These are phyloP conservation scores for Whitmania pigra DNA, from an alignment of 1,140 invertebrate genomes.

Conservation along the genomic window DNA sequence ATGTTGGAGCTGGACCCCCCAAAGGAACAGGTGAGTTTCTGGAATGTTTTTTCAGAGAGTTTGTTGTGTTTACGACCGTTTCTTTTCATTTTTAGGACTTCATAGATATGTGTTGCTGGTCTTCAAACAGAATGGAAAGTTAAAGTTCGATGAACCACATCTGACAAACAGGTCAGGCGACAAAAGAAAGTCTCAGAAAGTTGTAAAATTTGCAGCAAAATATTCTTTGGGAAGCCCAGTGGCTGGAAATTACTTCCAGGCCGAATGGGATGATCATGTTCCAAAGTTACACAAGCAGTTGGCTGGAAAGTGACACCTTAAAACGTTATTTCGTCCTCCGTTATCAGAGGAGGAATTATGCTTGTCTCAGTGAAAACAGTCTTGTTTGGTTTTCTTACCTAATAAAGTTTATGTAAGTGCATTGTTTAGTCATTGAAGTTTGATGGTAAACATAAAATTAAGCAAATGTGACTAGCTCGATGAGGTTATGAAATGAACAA, in stretches of 20 bases:
- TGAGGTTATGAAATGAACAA: too few species aligned
- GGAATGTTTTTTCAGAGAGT: too few species aligned
- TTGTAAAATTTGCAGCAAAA: conserved; percentile 65
- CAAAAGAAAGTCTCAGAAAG: conserved; percentile 63
- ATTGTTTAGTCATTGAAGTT: too few species aligned
- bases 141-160: conserved; percentile 56
- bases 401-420: neutral
- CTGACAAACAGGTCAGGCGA: conserved; percentile 40
- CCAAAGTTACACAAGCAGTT: conserved; percentile 50
- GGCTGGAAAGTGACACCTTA: conserved; percentile 23
- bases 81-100: conserved; percentile 45
- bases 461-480: too few species aligned
- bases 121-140: conserved; percentile 62
- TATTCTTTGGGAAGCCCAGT: conserved; percentile 67
- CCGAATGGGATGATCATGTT: conserved; percentile 79
- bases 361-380: neutral
- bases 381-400: neutral
- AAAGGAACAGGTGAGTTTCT: conserved; percentile 51
- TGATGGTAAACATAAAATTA: too few species aligned
- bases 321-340: neutral
- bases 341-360: neutral
- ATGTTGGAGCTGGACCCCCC: conserved; percentile 73
- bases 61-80: neutral
- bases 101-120: conserved; percentile 80
- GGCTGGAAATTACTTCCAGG: conserved; percentile 74